Evolutionary conservation across 2,113 vertebrate genomes (phyloP).

Genomic region (Dipodomys spectabilis): DNA sequence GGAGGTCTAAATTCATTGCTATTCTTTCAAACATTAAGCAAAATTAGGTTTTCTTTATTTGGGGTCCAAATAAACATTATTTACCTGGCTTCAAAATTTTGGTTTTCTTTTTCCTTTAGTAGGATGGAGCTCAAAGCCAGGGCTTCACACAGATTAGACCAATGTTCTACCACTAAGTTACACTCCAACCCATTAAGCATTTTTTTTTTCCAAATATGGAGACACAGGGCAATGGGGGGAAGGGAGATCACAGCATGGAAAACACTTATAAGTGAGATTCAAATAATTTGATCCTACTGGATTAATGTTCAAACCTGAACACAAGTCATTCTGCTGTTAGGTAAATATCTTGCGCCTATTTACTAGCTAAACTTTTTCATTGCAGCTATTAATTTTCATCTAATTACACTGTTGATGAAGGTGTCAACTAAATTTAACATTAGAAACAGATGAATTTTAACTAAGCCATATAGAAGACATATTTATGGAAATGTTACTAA

Average conservation of each 20-base stretch:
- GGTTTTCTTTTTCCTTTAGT: not conserved
- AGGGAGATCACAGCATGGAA: not conserved
- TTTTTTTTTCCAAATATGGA: not conserved
- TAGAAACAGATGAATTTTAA: slow-evolving; percentile 51
- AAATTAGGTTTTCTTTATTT: slow-evolving; percentile 31
- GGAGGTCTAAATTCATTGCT: not conserved
- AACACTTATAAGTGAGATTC: slow-evolving; percentile 8
- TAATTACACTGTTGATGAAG: slow-evolving; percentile 29
- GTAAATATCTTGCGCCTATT: not conserved
- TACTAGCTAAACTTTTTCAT: not conserved
- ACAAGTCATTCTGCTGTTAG: not conserved
- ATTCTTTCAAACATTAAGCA: slow-evolving; percentile 20
- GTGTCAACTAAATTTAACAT: slow-evolving; percentile 58
- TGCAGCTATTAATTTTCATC: slow-evolving; percentile 52
- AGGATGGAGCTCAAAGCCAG: not conserved
- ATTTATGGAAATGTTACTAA: slow-evolving; percentile 63
- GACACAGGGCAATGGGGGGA: not conserved
- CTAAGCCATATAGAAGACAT: slow-evolving; percentile 34
- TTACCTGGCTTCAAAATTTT: slow-evolving; percentile 37
- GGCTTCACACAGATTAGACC: not conserved
- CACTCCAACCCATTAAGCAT: not conserved
- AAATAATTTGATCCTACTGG: slow-evolving; percentile 41
- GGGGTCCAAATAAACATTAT: slow-evolving; percentile 43
- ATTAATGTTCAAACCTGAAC: slow-evolving; percentile 29
- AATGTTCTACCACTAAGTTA: not conserved